Base-by-base conservation (phyloP, 2,113 vertebrate genomes). In the Hemicordylus capensis region DNA sequence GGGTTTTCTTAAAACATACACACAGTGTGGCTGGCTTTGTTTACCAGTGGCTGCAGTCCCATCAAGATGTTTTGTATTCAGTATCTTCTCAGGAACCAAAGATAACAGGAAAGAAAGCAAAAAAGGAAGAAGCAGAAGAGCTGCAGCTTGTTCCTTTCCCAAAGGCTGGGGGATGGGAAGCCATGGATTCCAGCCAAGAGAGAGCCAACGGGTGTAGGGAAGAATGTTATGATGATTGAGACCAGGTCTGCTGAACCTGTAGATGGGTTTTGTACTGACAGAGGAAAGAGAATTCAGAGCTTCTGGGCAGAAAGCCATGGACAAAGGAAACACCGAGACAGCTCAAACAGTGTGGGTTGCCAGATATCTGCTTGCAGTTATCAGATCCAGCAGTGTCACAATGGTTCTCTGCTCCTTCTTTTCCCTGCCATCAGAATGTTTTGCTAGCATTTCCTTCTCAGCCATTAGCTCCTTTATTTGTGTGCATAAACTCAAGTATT, bases 401-500 rank as follows among this genome's bases (percentile, higher is more conserved):
- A 46, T 59, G 86, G 81, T 89, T 90, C 87, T 91, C 89, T 87
- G 89, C 88, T 91, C 92, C 90, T 76, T 92, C 87, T 87, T 80
- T 89, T 72, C 58, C 63, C 58, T 73, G 87, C 67, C 86, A 75
- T 91, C 88, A 85, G 11, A 76, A 58, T 67, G n/a, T 58, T 74
- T 58, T 73, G 92, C 78, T 61, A 92, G 83, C 88, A 31, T 79
- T 69, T 73, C 89, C 88, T 86, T 80, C 67, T 72, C 63, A 58
- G 83, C 86, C 86, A 61, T 48, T 31, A 37, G 74, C 84, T 86
- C 4, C 51, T 31, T 64, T 59, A 87, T 88, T 84, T 70, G 17
- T 54, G 72, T 77, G 42, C 86, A 56, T 28, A 85, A 83, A 17
- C 85, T 61, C 37, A 84, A 39, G 79, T 87, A 42, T 31, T 8